Evolutionary conservation across 1,140 invertebrate species (phyloP).

Genomic region (Brachionus koreanus): DNA sequence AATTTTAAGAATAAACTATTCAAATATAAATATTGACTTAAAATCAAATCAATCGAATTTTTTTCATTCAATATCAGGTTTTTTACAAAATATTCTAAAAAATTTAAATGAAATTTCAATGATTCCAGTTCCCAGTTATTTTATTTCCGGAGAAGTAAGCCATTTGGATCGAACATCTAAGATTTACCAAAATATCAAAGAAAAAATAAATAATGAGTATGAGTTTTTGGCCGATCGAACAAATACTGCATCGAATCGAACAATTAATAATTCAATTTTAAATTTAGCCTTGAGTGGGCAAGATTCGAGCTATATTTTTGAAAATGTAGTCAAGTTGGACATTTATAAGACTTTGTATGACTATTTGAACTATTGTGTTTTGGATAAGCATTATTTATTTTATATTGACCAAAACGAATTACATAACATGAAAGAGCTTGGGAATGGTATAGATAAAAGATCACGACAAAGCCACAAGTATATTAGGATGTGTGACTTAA

Average conservation of each 20-base stretch:
- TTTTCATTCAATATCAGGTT: not conserved
- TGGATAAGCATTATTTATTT: constrained; percentile 30
- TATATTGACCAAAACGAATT: not conserved
- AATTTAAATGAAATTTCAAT: constrained; percentile 20
- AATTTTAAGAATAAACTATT: not conserved
- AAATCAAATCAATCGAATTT: constrained; percentile 33
- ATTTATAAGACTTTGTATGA: constrained; percentile 42
- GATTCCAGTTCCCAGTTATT: not conserved
- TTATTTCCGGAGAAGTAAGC: not conserved
- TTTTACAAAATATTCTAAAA: not conserved
- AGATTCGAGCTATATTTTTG: not conserved
- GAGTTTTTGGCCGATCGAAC: not conserved
- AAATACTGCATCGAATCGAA: not conserved
- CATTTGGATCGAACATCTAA: not conserved
- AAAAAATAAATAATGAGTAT: not conserved
- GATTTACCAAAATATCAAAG: not conserved
- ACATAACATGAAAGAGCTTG: not conserved
- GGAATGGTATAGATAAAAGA: not conserved
- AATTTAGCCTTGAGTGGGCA: not conserved
- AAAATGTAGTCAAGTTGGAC: constrained; percentile 15
- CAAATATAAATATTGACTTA: not conserved
- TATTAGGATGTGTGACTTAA: not conserved
- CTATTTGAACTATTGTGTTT: not conserved
- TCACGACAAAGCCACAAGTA: not conserved
- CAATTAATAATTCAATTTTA: constrained; percentile 16